phyloP scores from a whole-genome alignment of 2,113 vertebrate species.

The human region GRCh38 chr14:51092001-51092500 shows the following conservation, averaged over 20 bases:
- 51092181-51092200: slow-evolving; percentile 34
- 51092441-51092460: background rate
- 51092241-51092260: background rate
- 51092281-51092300: background rate
- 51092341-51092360: background rate
- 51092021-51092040: background rate
- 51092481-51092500: background rate
- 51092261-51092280: slow-evolving; percentile 9
- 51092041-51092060: background rate
- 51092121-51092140: slow-evolving; percentile 22
- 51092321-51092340: background rate
- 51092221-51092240: slow-evolving; percentile 10
- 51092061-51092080: slow-evolving; percentile 36
- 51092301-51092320: slow-evolving; percentile 7
- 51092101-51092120: background rate
- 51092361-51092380: background rate
- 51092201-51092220: background rate
- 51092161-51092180: slow-evolving; percentile 8
- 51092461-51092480: slow-evolving; percentile 11
- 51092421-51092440: background rate
- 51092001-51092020: background rate
- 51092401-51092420: background rate
- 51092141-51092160: slow-evolving; percentile 29
- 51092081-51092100: background rate
- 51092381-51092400: background rate